phyloP scores from a whole-genome alignment of 2,113 vertebrate genomes.

The Tauraco erythrolophus region DNA sequence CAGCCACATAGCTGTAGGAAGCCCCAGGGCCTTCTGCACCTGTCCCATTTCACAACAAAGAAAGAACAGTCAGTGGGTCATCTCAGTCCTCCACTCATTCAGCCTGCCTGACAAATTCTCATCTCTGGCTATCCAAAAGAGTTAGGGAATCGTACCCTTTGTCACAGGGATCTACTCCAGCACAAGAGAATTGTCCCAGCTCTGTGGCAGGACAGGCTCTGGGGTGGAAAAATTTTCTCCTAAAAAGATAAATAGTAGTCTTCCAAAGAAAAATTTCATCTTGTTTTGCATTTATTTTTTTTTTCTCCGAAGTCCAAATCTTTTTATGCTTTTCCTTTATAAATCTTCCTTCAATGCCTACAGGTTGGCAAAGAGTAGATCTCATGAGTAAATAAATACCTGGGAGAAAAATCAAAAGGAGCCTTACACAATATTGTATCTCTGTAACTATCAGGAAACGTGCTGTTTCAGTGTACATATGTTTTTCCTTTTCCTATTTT shows the following conservation, averaged over 20 bases:
- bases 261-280: not conserved
- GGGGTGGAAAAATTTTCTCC: not conserved
- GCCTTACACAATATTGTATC: fast-evolving
- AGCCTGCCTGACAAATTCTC: not conserved
- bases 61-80: not conserved
- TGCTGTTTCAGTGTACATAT: fast-evolving
- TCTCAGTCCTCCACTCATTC: not conserved
- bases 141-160: not conserved
- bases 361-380: not conserved
- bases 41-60: not conserved
- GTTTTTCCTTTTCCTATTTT: not conserved
- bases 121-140: not conserved
- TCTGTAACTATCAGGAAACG: not conserved
- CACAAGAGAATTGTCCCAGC: not conserved
- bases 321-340: not conserved
- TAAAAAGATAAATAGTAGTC: not conserved
- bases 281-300: not conserved
- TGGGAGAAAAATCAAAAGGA: not conserved
- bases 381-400: not conserved
- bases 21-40: not conserved
- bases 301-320: not conserved
- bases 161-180: not conserved
- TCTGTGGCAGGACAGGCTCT: not conserved
- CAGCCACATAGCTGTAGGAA: not conserved
- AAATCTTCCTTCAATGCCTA: not conserved